Conservation (phyloP, 2,113 vertebrate genomes). For the Scytalopus superciliaris region DNA sequence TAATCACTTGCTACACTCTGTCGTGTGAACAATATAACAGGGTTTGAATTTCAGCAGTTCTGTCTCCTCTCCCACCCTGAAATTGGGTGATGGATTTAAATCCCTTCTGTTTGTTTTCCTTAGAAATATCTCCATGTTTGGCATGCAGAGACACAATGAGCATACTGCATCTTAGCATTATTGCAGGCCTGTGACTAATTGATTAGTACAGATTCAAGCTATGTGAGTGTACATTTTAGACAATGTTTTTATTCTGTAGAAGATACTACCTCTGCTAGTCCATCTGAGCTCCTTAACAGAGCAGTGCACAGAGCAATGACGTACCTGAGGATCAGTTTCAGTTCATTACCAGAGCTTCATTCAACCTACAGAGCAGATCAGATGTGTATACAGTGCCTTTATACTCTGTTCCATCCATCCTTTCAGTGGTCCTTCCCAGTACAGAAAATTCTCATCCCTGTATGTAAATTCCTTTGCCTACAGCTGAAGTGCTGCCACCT, state of each 20-base stretch:
- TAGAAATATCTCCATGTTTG: not conserved
- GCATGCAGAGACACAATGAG: not conserved
- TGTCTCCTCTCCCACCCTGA: not conserved
- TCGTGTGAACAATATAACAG: not conserved
- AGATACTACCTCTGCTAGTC: not conserved
- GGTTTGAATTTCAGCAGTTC: not conserved
- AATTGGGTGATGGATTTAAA: not conserved
- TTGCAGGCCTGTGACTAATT: not conserved
- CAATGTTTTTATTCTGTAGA: not conserved
- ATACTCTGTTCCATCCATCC: not conserved
- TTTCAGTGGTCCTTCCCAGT: not conserved
- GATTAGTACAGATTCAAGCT: not conserved
- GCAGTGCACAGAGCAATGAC: not conserved
- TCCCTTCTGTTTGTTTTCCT: not conserved
- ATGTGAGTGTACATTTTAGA: not conserved
- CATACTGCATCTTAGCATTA: not conserved
- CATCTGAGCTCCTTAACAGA: not conserved
- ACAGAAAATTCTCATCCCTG: not conserved
- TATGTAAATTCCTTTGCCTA: not conserved
- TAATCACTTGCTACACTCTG: not conserved
- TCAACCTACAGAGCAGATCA: not conserved
- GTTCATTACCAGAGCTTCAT: not conserved
- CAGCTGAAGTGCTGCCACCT: constrained; percentile 31
- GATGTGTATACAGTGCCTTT: not conserved
- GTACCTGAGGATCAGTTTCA: not conserved